phyloP scores from a whole-genome alignment of 2,888 invertebrate genomes.

The Masnerella sp. region DNA sequence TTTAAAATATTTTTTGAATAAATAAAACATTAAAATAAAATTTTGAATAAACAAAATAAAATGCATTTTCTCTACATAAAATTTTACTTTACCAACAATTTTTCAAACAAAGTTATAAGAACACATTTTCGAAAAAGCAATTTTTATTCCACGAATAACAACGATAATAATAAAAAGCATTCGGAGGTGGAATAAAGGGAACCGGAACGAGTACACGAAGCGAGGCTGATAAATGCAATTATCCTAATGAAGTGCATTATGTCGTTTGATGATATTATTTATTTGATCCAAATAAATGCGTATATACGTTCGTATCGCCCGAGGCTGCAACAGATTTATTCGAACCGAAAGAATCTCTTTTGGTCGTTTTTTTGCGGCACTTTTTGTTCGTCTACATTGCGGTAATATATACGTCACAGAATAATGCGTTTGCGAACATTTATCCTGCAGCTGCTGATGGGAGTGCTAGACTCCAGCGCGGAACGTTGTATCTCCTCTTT shows the following conservation, averaged over 20 bases:
- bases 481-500: conserved; percentile 14
- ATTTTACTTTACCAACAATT: no score
- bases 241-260: neutral
- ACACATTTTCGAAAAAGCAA: no score
- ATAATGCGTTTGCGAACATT: conserved; percentile 34
- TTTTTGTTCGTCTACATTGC: conserved; percentile 7
- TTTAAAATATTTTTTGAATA: no score
- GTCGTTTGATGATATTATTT: conserved; percentile 5
- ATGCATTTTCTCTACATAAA: no score
- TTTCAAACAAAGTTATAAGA: no score
- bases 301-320: neutral
- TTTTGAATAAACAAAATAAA: no score
- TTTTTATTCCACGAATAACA: no score
- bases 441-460: conserved; percentile 29
- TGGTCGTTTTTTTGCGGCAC: neutral
- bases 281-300: conserved; percentile 5
- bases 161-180: no score
- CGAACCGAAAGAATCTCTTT: conserved; percentile 11
- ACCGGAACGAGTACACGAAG: no score
- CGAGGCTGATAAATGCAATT: neutral
- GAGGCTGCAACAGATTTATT: conserved; percentile 13
- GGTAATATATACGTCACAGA: conserved; percentile 33
- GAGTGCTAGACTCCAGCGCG: conserved; percentile 4
- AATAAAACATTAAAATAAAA: no score
- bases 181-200: no score